Base-by-base conservation (phyloP, 2,113 vertebrate species). In the Poeciliopsis prolifica region DNA sequence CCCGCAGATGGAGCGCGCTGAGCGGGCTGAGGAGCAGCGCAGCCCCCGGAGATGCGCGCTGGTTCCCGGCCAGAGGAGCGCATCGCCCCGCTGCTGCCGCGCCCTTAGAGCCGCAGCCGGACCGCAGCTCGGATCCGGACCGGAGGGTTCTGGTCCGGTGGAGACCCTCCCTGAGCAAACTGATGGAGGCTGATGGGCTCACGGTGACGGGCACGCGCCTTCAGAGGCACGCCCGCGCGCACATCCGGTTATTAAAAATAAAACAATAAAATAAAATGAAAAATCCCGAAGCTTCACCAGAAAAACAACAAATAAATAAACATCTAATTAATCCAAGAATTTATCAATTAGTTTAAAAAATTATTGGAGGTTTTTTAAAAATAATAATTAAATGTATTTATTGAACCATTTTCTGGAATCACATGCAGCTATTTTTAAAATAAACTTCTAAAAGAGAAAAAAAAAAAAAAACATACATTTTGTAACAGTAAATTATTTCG, bases 1-100 rank as follows among this genome's bases (percentile, higher is more conserved):
- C 78, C 69, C 74, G 90, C 68, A 33, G 80, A 81, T 35, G 78
- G 35, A 33, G 60, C 87, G 81, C 83, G 77, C 89, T 85, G 77
- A 83, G 83, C 86, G 84, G 85, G 70, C 62, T 74, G 84, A 85
- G 79, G 67, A 78, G 71, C 42, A 35, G 71, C 80, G 76, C 62
- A 78, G 62, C 81, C 17, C 74, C 60, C 80, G 77, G 81, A 80
- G 84, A 61, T 74, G 51, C 78, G 85, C 75, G 68, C 79, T 64
- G 86, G 74, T 72, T 88, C 88, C 33, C 40, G 77, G 68, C 29
- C 62, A 78, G 70, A 68, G 80, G 68, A 42, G 48, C 78, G 74
- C 86, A 81, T 86, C 84, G 64, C 83, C 68, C 72, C 54, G 70
- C 79, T 42, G 68, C 73, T 64, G 79, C 62, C 1, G 70, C 29